Evolutionary conservation across 2,888 invertebrate genomes (phyloP).

Genomic region (Drosophila multiciliata): DNA sequence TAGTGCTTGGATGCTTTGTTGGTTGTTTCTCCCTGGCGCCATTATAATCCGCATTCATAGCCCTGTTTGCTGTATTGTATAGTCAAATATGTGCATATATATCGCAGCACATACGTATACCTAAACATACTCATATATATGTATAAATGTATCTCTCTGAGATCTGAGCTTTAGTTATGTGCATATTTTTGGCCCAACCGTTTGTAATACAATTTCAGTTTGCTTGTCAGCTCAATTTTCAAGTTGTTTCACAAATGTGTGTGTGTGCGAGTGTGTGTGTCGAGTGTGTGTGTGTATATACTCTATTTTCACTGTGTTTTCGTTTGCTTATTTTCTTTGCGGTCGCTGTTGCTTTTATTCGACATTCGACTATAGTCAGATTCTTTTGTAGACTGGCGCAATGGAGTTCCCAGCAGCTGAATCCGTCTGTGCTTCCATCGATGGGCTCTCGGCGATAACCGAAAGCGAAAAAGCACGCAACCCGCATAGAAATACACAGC

Average conservation of each 20-base stretch:
- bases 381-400: slow-evolving; percentile 45
- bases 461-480: slow-evolving; percentile 28
- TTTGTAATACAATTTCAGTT: slow-evolving; percentile 76
- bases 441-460: slow-evolving; percentile 43
- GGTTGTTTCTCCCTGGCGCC: slow-evolving; percentile 30
- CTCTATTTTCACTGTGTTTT: slow-evolving; percentile 28
- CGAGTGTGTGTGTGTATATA: slow-evolving; percentile 14
- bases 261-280: not conserved
- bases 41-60: slow-evolving; percentile 74
- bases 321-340: slow-evolving; percentile 57
- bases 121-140: slow-evolving; percentile 15
- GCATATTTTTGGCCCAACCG: slow-evolving; percentile 63
- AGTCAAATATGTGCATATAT: slow-evolving; percentile 52
- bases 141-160: slow-evolving; percentile 28
- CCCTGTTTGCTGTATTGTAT: slow-evolving; percentile 33
- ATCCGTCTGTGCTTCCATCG: slow-evolving; percentile 2
- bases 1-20: slow-evolving; percentile 9
- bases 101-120: slow-evolving; percentile 23
- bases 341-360: slow-evolving; percentile 54
- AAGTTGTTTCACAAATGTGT: slow-evolving; percentile 60
- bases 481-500: slow-evolving; percentile 49
- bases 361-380: slow-evolving; percentile 58
- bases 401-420: slow-evolving; percentile 57
- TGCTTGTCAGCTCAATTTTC: slow-evolving; percentile 81
- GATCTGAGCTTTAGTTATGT: slow-evolving; percentile 75